Evolutionary conservation across 2,888 invertebrate genomes (phyloP).

Genomic region (Scaptomyza cyrtandrae): DNA sequence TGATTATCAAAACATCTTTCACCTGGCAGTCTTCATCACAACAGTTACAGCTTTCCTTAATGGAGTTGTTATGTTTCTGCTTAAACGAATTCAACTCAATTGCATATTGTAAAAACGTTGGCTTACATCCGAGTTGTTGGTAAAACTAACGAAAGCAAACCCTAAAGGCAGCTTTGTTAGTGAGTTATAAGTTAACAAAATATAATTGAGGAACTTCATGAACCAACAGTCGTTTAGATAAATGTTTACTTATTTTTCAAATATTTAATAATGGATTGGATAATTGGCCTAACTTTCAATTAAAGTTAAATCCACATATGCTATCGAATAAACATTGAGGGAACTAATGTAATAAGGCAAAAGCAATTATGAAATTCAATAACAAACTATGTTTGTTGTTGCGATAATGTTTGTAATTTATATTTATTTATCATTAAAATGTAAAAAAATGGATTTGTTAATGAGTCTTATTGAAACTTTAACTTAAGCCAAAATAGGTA

Average conservation of each 20-base stretch:
- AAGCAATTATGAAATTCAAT: neutral
- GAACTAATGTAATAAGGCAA: neutral
- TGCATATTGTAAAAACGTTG: conserved; percentile 46
- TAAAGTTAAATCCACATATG: neutral
- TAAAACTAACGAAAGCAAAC: conserved; percentile 4
- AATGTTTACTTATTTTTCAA: neutral
- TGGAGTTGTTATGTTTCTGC: conserved; percentile 65
- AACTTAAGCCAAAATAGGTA: too few relatives aligned
- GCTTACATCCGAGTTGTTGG: conserved; percentile 10
- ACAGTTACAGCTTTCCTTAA: conserved; percentile 34
- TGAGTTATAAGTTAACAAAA: neutral
- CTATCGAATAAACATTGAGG: neutral
- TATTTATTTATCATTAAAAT: neutral
- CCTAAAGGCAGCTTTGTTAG: neutral
- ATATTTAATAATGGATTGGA: neutral
- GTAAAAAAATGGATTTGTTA: too few relatives aligned
- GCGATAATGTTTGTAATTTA: neutral
- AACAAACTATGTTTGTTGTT: neutral
- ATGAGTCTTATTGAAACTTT: too few relatives aligned
- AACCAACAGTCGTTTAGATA: neutral
- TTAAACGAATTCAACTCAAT: conserved; percentile 54
- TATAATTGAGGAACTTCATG: neutral
- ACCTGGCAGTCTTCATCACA: neutral
- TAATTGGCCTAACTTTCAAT: neutral
- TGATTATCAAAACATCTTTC: conserved; percentile 38